Base-by-base conservation (phyloP, 2,113 vertebrate genomes). In the Scortum barcoo region DNA sequence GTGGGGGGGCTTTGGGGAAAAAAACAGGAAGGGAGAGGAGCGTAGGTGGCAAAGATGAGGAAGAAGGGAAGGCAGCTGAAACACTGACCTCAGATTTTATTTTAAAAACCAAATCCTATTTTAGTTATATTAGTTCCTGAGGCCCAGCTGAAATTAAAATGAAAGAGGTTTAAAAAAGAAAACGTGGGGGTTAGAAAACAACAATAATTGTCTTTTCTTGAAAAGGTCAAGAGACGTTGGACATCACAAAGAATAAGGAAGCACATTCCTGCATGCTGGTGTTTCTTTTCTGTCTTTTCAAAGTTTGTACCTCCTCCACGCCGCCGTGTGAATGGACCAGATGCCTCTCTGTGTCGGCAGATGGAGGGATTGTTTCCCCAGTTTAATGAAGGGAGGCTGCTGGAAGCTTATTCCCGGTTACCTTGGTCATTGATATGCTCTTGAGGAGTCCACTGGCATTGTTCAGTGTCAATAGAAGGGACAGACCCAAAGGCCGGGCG, bases 301-400 rank as follows among this genome's bases (percentile, higher is more conserved):
- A 7, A 11, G n/a, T 1, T 12, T 0, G 80, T 24, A 13, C 83
- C 84, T 84, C 88, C 90, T 89, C 79, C 65, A 17, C n/a, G 57
- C 22, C 5, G 40, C 80, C 33, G 60, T 80, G 80, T 93, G 89
- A 93, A 88, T 50, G 87, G 86, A 92, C 68, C 93, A 93, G 92
- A 93, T 92, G 93, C 90, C 83, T 76, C 76, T 42, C 42, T 75
- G 76, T 80, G 88, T 60, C 28, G 83, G 87, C 92, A 93, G 92
- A 93, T 94, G 92, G 92, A 84, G 56, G 89, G 88, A 92, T 90
- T 94, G 91, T 86, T 85, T 81, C 79, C 83, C 67, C 70, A 14
- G 61, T 78, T 80, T 91, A 91, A 89, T 89, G 87, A 89, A 83
- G 88, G 88, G 68, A 75, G 80, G 76, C 89, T 78, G 86, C 62